Percentiles rank a stretch among this genome's conserved stretches.
These are phyloP conservation scores for Sarcoramphus papa DNA, from an alignment of 2,797 vertebrate species.

Conservation along the genomic window DNA sequence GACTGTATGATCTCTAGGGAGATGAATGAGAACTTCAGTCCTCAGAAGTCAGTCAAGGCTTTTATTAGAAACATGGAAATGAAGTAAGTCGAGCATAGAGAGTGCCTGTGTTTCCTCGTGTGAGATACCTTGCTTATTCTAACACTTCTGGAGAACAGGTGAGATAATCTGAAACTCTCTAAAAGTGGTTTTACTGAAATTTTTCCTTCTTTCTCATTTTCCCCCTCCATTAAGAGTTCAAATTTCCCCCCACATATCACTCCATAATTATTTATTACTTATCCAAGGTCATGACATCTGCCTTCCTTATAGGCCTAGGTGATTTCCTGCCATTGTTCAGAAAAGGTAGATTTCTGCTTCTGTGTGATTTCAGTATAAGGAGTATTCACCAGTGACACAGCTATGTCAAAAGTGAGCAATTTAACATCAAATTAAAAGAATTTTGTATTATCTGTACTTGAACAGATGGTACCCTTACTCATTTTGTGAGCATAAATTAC, in stretches of 20 bases:
- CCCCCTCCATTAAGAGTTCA: not conserved
- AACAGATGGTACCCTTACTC: constrained; percentile 30
- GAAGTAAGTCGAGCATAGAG: not conserved
- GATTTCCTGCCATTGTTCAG: not conserved
- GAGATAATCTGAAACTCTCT: not conserved
- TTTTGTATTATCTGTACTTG: not conserved
- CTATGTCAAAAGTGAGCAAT: not conserved
- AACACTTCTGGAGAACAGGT: not conserved
- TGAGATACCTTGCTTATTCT: not conserved
- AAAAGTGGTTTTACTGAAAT: not conserved
- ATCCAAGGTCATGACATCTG: not conserved
- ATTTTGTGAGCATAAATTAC: constrained; percentile 10
- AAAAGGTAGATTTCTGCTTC: not conserved
- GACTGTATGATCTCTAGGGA: not conserved
- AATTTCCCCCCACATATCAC: not conserved
- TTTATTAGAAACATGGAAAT: not conserved
- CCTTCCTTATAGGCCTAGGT: not conserved
- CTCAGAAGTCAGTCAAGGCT: not conserved
- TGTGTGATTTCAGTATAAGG: not conserved
- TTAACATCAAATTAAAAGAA: not conserved
- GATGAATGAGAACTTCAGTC: not conserved
- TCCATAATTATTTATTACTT: not conserved
- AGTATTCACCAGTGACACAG: not conserved
- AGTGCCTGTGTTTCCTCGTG: not conserved
- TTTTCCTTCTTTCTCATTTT: not conserved